Evolutionary conservation across 1,140 invertebrate genomes (phyloP).

Genomic region (Heliconius melpomene): DNA sequence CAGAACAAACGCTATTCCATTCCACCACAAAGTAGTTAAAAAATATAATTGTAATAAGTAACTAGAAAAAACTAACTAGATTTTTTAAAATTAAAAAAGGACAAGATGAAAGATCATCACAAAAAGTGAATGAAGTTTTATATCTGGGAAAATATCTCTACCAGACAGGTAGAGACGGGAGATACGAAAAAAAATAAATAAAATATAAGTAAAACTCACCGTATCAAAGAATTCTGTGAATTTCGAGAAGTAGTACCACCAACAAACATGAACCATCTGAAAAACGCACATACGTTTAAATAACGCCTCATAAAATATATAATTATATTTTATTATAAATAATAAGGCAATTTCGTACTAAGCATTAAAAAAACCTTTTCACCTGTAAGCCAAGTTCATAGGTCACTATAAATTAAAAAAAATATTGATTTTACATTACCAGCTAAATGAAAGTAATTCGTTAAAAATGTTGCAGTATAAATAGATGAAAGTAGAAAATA

Average conservation of each 20-base stretch:
- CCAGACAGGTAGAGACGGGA: no score
- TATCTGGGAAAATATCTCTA: no score
- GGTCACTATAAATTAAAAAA: not conserved
- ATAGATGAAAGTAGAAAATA: not conserved
- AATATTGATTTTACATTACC: not conserved
- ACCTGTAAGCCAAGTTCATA: conserved; percentile 11
- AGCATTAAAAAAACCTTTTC: conserved; percentile 15
- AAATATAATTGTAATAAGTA: no score
- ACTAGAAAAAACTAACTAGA: no score
- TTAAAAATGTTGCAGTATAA: not conserved
- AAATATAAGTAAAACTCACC: conserved; percentile 84
- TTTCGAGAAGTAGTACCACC: conserved; percentile 99
- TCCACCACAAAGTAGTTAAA: no score
- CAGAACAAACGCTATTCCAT: no score
- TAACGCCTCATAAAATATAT: not conserved
- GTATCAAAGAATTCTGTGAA: conserved; percentile 98
- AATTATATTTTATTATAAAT: not conserved
- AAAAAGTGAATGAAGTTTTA: no score
- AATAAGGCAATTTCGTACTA: conserved; percentile 11
- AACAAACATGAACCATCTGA: conserved; percentile 96
- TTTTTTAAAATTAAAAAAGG: no score
- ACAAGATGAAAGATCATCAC: no score
- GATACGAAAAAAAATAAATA: not conserved
- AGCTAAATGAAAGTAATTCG: not conserved
- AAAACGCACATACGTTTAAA: conserved; percentile 40